Evolutionary conservation across 2,797 vertebrate species (phyloP).

Genomic region (Acanthurus lineatus): DNA sequence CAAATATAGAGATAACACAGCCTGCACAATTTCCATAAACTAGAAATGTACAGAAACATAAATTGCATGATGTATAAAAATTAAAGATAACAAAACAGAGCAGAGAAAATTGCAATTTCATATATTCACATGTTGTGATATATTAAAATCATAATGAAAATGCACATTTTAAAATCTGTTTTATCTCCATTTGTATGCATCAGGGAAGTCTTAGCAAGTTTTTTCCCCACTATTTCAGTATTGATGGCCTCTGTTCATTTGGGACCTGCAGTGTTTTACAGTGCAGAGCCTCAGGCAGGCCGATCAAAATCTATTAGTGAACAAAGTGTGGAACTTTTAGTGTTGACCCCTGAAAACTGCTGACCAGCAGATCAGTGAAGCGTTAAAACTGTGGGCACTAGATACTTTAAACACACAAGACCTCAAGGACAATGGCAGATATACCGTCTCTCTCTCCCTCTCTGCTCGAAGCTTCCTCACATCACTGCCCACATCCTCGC

Average conservation of each 20-base stretch:
- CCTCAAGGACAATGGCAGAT: constrained; percentile 71
- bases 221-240: constrained; percentile 25
- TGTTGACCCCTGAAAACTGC: constrained; percentile 71
- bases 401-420: constrained; percentile 59
- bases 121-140: background rate
- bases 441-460: constrained; percentile 12
- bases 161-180: constrained; percentile 2
- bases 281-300: constrained; percentile 16
- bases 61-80: background rate
- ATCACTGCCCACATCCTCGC: constrained; percentile 35
- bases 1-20: background rate
- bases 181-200: background rate
- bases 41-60: background rate
- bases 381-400: constrained; percentile 65
- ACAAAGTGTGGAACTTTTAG: constrained; percentile 63
- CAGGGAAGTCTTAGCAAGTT: constrained; percentile 24
- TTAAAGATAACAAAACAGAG: background rate
- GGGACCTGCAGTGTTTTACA: constrained; percentile 20
- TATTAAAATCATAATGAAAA: constrained; percentile 3
- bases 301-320: constrained; percentile 61
- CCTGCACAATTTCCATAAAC: background rate
- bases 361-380: constrained; percentile 67
- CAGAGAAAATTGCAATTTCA: background rate
- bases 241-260: constrained; percentile 19
- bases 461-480: constrained; percentile 53